These are phyloP conservation scores for Ciconia nigra DNA, from an alignment of 2,797 vertebrate genomes.

Conservation along the genomic window DNA sequence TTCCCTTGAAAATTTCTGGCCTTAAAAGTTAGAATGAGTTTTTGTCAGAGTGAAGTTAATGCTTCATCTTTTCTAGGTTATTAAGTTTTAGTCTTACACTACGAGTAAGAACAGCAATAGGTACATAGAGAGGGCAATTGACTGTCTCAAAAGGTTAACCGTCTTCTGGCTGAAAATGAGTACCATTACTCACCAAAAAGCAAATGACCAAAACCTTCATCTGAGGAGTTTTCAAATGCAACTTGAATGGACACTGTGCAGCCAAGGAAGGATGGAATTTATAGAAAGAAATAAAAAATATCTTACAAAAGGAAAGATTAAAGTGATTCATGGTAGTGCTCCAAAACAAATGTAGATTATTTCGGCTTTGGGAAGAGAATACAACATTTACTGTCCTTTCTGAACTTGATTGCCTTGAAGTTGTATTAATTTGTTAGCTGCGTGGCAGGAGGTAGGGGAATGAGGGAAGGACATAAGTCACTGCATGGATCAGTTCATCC, in stretches of 20 bases:
- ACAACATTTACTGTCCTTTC: not conserved
- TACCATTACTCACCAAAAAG: constrained; percentile 59
- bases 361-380: not conserved
- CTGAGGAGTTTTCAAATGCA: constrained; percentile 10
- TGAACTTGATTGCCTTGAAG: not conserved
- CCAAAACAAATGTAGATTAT: constrained; percentile 10
- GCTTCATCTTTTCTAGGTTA: constrained; percentile 62
- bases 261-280: not conserved
- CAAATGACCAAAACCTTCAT: constrained; percentile 21
- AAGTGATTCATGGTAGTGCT: constrained; percentile 2
- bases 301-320: not conserved
- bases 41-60: constrained; percentile 29
- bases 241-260: not conserved
- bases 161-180: constrained; percentile 55
- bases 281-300: not conserved
- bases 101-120: constrained; percentile 10
- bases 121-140: constrained; percentile 60
- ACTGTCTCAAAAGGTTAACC: constrained; percentile 66
- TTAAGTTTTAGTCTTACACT: constrained; percentile 51
- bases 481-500: not conserved
- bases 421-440: not conserved
- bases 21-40: constrained; percentile 41
- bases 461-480: not conserved
- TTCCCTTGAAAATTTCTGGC: constrained; percentile 29
- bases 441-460: not conserved